These are phyloP conservation scores for Drosophila kurseongensis DNA, from an alignment of 1,140 invertebrate species.

Conservation along the genomic window DNA sequence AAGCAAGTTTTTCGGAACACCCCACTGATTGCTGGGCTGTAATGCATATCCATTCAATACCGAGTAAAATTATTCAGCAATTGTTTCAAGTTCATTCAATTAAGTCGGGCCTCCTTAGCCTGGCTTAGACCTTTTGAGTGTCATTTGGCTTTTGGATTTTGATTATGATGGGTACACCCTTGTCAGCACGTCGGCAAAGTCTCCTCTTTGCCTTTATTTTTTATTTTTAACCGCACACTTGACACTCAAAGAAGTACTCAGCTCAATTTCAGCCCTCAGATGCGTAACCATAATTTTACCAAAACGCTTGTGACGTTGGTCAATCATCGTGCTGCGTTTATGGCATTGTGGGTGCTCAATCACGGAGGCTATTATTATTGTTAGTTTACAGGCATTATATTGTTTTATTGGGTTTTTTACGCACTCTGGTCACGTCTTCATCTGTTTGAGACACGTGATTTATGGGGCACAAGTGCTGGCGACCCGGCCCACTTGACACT, in stretches of 20 bases:
- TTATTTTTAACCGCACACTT: constrained; percentile 31
- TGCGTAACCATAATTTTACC: constrained; percentile 30
- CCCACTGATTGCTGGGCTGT: neutral
- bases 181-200: constrained; percentile 17
- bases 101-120: constrained; percentile 28
- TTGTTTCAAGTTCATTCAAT: constrained; percentile 78
- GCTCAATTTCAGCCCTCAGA: constrained; percentile 31
- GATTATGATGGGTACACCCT: constrained; percentile 18
- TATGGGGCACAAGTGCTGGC: constrained; percentile 34
- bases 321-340: constrained; percentile 20
- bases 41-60: constrained; percentile 34
- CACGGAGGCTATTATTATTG: constrained; percentile 36
- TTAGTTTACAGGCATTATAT: constrained; percentile 53
- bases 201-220: constrained; percentile 12
- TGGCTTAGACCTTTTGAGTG: constrained; percentile 52
- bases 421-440: constrained; percentile 59
- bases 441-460: constrained; percentile 65
- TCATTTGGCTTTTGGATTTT: constrained; percentile 43
- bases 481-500: constrained; percentile 53
- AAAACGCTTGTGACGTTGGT: constrained; percentile 30
- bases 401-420: constrained; percentile 55
- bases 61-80: constrained; percentile 55
- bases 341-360: constrained; percentile 21
- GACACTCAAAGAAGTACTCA: constrained; percentile 27
- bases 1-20: constrained; percentile 28